Base-by-base conservation (phyloP, 37 sponge, comb jelly and placozoan genomes). In the Oopsacas minuta region DNA sequence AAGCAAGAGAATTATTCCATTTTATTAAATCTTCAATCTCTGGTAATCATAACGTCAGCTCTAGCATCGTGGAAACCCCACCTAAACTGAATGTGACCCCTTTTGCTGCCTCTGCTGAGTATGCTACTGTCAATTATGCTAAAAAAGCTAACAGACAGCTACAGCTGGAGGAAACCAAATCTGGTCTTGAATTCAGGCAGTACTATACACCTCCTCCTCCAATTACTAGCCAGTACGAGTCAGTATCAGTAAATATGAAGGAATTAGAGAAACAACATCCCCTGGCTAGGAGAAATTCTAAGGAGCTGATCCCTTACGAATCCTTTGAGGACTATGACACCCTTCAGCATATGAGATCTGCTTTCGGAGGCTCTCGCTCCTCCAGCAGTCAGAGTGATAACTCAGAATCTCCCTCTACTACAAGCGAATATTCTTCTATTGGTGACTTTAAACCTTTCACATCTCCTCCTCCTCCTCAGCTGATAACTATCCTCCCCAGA, bases 381-480 rank as follows among this genome's bases (percentile, higher is more conserved):
- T 61, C 75, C 75, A 61, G 75, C 30, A 61, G 75, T 34, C 75
- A 61, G 75, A 61, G 75, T 34, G 75, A 61, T 12, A 10, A 61
- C 30, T 61, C 75, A 12, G 75, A 61, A 12, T 12, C 75, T 34
- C 32, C 22, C 75, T 61, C 75, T 34, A 61, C 75, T 34, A 32
- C 75, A 20, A 34, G 75, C 17, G 75, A 61, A 34, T 61, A 61
- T 12, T 20, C 17, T 12, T 12, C 17, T 34, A 5, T 61, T 25
- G 1, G 75, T 3, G 20, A 25, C 5, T n/a, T n/a, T n/a, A n/a
- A n/a, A n/a, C 28, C 75, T 12, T 34, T 34, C 20, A 61, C 22
- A 12, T 61, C 75, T 12, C 22, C 75, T 61, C 75, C 75, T 61
- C 75, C 30, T 25, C 75, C 22, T 34, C 75, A 61, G 30, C 75